Evolutionary conservation across 2,888 invertebrate genomes (phyloP).

Genomic region (Cheilosia variabilis): DNA sequence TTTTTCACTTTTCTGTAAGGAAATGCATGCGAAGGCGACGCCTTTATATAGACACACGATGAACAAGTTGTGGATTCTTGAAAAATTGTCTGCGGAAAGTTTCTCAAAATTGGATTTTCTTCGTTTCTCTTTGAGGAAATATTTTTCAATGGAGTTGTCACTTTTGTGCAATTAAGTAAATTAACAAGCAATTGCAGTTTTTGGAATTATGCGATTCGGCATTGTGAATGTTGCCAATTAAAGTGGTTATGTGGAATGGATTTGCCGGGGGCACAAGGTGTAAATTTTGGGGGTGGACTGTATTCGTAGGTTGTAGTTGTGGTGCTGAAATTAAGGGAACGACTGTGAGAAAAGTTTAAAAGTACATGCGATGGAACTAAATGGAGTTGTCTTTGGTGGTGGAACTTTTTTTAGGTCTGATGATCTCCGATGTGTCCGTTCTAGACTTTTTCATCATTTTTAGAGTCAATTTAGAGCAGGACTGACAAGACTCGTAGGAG

Average conservation of each 20-base stretch:
- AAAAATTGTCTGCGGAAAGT: conserved; percentile 20
- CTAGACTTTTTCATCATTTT: no score
- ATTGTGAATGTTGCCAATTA: background rate
- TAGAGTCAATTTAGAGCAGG: no score
- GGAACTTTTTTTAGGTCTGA: no score
- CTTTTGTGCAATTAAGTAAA: conserved; percentile 23
- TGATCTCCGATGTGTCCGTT: no score
- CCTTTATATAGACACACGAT: background rate
- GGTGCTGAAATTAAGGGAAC: no score
- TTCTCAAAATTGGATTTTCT: conserved; percentile 35
- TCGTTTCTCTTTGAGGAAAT: background rate
- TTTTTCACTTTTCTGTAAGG: background rate
- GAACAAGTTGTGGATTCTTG: background rate
- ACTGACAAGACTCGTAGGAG: no score
- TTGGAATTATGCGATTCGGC: background rate
- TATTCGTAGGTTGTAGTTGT: no score
- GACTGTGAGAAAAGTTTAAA: no score
- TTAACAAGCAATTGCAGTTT: conserved; percentile 15
- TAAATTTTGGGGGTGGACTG: no score
- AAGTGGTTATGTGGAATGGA: background rate
- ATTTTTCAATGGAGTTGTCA: conserved; percentile 38
- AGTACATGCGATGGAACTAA: no score
- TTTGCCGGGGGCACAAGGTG: background rate
- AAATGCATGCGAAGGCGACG: background rate
- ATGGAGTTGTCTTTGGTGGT: no score